These are phyloP conservation scores for Saguinus imperator DNA, from an alignment of 2,113 vertebrate species.

Conservation along the genomic window DNA sequence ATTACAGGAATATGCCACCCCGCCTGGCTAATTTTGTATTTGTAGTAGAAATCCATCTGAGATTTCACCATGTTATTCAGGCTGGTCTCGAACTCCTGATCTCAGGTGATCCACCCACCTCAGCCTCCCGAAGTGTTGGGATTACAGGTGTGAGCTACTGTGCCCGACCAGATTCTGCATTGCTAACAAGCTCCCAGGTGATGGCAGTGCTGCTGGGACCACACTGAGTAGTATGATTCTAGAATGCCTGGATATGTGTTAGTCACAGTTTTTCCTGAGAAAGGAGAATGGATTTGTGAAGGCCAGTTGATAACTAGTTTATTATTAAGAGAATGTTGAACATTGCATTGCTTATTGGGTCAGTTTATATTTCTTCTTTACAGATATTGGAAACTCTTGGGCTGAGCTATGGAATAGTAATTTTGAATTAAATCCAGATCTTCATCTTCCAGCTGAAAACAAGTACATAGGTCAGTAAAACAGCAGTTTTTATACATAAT, in stretches of 20 bases:
- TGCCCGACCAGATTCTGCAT: not conserved
- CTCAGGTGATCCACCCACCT: too few relatives aligned
- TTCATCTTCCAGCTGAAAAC: constrained; percentile 95
- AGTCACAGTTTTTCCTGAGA: not conserved
- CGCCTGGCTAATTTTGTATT: too few relatives aligned
- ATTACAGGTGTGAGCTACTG: too few relatives aligned
- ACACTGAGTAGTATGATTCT: not conserved
- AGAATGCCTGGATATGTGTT: constrained; percentile 12
- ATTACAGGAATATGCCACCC: too few relatives aligned
- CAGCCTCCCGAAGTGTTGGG: too few relatives aligned
- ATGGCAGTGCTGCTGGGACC: not conserved
- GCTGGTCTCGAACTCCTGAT: too few relatives aligned
- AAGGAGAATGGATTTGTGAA: constrained; percentile 4
- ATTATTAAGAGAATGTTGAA: constrained; percentile 50
- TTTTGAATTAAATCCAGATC: constrained; percentile 89
- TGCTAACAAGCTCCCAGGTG: not conserved
- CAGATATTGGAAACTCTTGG: constrained; percentile 92
- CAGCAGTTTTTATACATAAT: not conserved
- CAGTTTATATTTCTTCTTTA: constrained; percentile 53
- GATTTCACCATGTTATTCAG: too few relatives aligned
- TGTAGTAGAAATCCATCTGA: too few relatives aligned
- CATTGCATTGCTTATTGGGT: constrained; percentile 3
- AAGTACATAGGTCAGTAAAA: constrained; percentile 94
- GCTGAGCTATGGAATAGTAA: constrained; percentile 89
- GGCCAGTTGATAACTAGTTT: not conserved